phyloP scores from a whole-genome alignment of 2,113 vertebrate species.

The Ginglymostoma cirratum region DNA sequence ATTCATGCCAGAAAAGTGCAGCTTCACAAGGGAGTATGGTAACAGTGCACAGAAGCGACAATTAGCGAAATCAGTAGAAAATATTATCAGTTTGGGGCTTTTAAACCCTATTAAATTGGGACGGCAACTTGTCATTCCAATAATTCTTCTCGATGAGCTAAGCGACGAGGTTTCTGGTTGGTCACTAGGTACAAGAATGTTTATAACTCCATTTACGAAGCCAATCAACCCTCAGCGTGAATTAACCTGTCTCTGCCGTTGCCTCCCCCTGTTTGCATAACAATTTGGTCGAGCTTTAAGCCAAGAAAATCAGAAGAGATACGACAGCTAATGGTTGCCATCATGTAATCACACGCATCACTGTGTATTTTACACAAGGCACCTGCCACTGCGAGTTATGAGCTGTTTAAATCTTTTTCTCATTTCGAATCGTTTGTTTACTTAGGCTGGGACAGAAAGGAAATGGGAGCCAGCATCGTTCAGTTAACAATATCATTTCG shows the following conservation, averaged over 20 bases:
- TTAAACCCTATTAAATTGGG: conserved; percentile 21
- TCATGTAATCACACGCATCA: conserved; percentile 18
- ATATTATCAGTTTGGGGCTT: conserved; percentile 40
- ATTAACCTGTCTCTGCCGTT: not conserved
- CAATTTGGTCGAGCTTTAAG: conserved; percentile 1
- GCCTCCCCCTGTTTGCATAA: not conserved
- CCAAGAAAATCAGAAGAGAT: conserved; percentile 16
- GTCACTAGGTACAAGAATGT: not conserved
- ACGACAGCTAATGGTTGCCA: conserved; percentile 11
- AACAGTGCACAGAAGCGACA: conserved; percentile 45
- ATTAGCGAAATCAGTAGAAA: conserved; percentile 51
- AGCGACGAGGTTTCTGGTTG: not conserved
- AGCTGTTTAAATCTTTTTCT: not conserved
- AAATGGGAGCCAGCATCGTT: not conserved
- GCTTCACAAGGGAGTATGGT: conserved; percentile 30
- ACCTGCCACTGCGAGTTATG: not conserved
- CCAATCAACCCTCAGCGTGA: not conserved
- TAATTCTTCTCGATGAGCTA: not conserved
- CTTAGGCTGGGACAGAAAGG: not conserved
- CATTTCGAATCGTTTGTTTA: not conserved
- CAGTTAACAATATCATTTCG: not conserved
- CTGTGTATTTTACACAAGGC: conserved; percentile 1
- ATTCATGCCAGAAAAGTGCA: conserved; percentile 47
- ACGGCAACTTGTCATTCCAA: conserved; percentile 2
- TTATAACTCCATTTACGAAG: not conserved